A percentile compares a stretch with the other conserved stretches of the same genome.
phyloP scores from a whole-genome alignment of 2,113 vertebrate species.

The Crypturellus undulatus region DNA sequence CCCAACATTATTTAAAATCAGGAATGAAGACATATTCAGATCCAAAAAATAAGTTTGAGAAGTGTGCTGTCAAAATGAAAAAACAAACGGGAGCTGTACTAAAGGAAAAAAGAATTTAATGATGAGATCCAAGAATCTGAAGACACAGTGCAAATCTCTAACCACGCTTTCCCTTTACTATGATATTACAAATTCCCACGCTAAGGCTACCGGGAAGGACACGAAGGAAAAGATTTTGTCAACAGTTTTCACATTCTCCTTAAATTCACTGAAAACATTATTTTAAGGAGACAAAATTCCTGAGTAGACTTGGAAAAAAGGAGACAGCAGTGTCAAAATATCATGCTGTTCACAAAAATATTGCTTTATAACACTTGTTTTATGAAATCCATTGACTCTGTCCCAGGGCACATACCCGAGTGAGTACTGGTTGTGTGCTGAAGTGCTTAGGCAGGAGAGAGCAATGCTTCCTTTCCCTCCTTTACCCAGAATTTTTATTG shows the following conservation, averaged over 20 bases:
- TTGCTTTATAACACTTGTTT: not conserved
- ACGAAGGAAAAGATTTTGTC: not conserved
- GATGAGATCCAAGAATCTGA: not conserved
- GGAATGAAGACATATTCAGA: not conserved
- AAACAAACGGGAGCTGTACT: not conserved
- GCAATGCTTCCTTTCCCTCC: not conserved
- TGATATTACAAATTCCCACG: not conserved
- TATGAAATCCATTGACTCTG: not conserved
- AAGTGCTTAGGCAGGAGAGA: not conserved
- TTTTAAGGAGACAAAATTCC: not conserved
- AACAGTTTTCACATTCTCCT: not conserved
- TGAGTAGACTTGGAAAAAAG: not conserved
- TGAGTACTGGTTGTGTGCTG: not conserved
- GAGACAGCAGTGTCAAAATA: not conserved
- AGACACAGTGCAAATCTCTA: not conserved
- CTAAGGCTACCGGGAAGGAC: not conserved
- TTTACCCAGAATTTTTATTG: not conserved
- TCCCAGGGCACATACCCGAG: not conserved
- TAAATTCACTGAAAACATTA: not conserved
- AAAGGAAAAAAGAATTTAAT: not conserved
- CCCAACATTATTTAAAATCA: not conserved
- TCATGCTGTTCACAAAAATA: accelerated
- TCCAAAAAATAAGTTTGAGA: not conserved
- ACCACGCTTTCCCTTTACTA: not conserved
- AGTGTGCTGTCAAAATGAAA: not conserved